A percentile compares a stretch with the other conserved stretches of the same genome.
phyloP scores from a whole-genome alignment of 2,113 vertebrate species.

The Phocoena phocoena region DNA sequence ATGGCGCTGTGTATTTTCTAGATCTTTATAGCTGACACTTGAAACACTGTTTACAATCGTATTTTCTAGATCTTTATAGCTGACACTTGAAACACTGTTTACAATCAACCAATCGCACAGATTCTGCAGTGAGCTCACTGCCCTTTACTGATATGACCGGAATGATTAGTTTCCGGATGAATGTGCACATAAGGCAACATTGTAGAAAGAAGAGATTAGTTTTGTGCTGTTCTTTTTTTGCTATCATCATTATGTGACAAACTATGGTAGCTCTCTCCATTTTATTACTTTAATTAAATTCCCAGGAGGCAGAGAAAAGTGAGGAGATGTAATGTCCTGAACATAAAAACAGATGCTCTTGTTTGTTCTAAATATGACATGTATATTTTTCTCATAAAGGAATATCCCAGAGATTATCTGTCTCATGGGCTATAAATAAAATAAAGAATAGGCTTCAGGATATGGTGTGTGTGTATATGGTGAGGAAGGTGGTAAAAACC shows the following conservation, averaged over 20 bases:
- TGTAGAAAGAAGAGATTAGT: constrained; percentile 43
- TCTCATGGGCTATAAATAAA: not conserved
- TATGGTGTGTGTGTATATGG: not conserved
- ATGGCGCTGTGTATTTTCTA: not conserved
- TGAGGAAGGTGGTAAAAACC: not conserved
- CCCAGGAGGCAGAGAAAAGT: not conserved
- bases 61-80: constrained; percentile 21
- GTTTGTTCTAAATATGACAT: constrained; percentile 31
- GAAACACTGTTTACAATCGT: not conserved
- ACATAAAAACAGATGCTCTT: not conserved
- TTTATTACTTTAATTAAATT: constrained; percentile 67
- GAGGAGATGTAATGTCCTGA: not conserved
- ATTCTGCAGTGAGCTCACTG: constrained; percentile 32
- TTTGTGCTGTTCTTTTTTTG: constrained; percentile 52
- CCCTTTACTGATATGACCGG: constrained; percentile 42
- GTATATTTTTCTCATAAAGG: constrained; percentile 47
- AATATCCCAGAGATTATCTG: constrained; percentile 52
- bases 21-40: not conserved
- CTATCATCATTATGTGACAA: constrained; percentile 39
- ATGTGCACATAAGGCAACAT: constrained; percentile 41
- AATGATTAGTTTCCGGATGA: constrained; percentile 58
- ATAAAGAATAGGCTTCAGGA: not conserved
- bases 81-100: not conserved
- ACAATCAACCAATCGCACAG: not conserved
- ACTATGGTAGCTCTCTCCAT: not conserved